Base-by-base conservation (phyloP, 64 coral and sea anemone genomes). In the Stichodactyla helianthus region DNA sequence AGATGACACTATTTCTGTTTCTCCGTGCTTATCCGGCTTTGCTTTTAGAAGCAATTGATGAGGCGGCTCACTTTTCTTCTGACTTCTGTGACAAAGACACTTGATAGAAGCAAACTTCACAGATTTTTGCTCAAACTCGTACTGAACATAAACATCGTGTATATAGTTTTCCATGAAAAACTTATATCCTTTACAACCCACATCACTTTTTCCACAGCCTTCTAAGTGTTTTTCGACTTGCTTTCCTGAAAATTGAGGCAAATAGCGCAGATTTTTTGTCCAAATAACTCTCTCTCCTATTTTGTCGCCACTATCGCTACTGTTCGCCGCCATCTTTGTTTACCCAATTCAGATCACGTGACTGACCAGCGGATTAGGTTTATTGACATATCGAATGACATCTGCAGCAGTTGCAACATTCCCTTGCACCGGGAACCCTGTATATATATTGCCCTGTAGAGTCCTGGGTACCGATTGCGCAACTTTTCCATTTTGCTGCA, bases 161-260 rank as follows among this genome's bases (percentile, higher is more conserved):
- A 88, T 31, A 60, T 81, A 88, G n/a, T 57, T 80, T 88, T 62
- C 76, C 1, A 44, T 18, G 50, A 88, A 88, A 16, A 88, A 88
- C 53, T 88, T 88, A 81, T 88, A 88, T 9, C 87, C 87, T 81
- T 88, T 88, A n/a, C n/a, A 56, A 57, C 76, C 87, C 27, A 88
- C 53, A 17, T 88, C 76, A 44, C 57, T 80, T 60, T 88, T 88
- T 31, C 74, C 87, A 88, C 87, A 88, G 52, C 71, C 87, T 56
- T 88, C n/a, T 55, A 88, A 52, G 19, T 79, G 71, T 82, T 77
- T 60, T 89, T 83, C 62, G 62, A 89, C 61, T 89, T 89, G 62
- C n/a, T 65, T 20, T 18, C 14, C 18, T 16, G 62, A 65, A 65
- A 65, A 65, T 65, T 65, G 13, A 20, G 62, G 62, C 62, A 65